Percentiles rank a stretch among this genome's conserved stretches.
Evolutionary conservation across 2,888 invertebrate species (phyloP).

Genomic region (Lasioglossum figueresi): DNA sequence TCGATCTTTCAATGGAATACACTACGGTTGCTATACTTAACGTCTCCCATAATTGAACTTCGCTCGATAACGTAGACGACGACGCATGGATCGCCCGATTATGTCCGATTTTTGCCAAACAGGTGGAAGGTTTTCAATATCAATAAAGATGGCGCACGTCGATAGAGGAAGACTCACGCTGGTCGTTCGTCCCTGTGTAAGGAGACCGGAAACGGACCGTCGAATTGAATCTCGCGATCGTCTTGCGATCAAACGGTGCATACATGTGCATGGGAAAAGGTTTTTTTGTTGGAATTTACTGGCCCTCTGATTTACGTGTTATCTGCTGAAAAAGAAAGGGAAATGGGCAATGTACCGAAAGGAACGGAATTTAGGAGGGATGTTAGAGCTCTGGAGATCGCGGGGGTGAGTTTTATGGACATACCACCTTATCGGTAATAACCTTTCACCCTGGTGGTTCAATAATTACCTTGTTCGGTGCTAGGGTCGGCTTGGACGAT

Average conservation of each 20-base stretch:
- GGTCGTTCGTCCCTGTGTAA: background rate
- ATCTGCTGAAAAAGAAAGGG: slow-evolving; percentile 16
- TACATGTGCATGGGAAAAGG: slow-evolving; percentile 12
- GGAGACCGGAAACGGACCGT: slow-evolving; percentile 20
- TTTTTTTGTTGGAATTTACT: slow-evolving; percentile 46
- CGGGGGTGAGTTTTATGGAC: background rate
- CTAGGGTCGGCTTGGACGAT: background rate
- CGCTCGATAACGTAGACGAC: background rate
- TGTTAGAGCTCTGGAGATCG: background rate
- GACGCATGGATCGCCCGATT: slow-evolving; percentile 12
- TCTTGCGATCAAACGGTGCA: slow-evolving; percentile 32
- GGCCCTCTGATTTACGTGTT: slow-evolving; percentile 46
- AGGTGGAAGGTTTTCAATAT: background rate
- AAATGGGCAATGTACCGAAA: slow-evolving; percentile 24
- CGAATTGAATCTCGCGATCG: slow-evolving; percentile 48
- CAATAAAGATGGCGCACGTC: slow-evolving; percentile 25
- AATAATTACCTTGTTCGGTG: slow-evolving; percentile 18
- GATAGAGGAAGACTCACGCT: slow-evolving; percentile 24
- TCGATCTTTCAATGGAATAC: background rate
- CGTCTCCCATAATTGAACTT: slow-evolving; percentile 19
- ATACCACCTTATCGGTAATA: slow-evolving; percentile 10
- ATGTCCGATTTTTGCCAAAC: background rate
- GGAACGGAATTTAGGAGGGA: slow-evolving; percentile 11
- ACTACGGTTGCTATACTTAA: background rate
- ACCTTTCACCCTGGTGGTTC: background rate